Conservation (phyloP, 1,140 invertebrate genomes). For the Drosophila repleta region DNA sequence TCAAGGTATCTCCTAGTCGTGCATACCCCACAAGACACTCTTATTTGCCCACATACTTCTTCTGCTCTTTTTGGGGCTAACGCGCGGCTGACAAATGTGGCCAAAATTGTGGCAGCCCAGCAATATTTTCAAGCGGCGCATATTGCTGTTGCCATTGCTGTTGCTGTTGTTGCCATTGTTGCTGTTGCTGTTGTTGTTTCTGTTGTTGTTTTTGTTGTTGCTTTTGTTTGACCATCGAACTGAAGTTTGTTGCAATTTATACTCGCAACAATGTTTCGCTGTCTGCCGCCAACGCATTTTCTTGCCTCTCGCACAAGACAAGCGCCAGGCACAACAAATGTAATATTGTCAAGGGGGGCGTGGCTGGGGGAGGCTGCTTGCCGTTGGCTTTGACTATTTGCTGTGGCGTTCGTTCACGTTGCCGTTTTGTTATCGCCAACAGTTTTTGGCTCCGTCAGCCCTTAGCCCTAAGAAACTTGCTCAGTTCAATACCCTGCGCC, state of each 20-base stretch:
- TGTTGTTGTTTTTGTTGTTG: not conserved
- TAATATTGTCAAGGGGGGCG: slow-evolving; percentile 7
- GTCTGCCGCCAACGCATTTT: slow-evolving; percentile 21
- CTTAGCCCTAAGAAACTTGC: slow-evolving; percentile 3
- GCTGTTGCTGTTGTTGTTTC: not conserved
- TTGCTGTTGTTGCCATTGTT: slow-evolving; percentile 1
- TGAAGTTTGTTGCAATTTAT: slow-evolving; percentile 38
- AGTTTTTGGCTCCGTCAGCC: slow-evolving; percentile 5
- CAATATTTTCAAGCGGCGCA: slow-evolving; percentile 24
- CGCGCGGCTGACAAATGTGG: slow-evolving; percentile 35
- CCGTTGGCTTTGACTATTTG: slow-evolving; percentile 15
- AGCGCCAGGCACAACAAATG: slow-evolving; percentile 6
- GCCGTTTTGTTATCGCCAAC: slow-evolving; percentile 15
- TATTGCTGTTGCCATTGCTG: slow-evolving; percentile 8
- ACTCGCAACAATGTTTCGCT: slow-evolving; percentile 26
- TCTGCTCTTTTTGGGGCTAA: slow-evolving; percentile 7
- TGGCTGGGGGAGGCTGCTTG: not conserved
- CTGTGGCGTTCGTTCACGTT: slow-evolving; percentile 4
- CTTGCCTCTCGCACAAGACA: slow-evolving; percentile 16
- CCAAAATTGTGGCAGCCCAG: slow-evolving; percentile 30
- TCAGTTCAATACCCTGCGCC: slow-evolving; percentile 3
- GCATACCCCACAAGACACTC: not conserved
- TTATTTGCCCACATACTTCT: not conserved
- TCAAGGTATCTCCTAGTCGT: not conserved
- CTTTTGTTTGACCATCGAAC: slow-evolving; percentile 2